Conservation (phyloP, 2,888 invertebrate species). For the Leucophora obtusa region DNA sequence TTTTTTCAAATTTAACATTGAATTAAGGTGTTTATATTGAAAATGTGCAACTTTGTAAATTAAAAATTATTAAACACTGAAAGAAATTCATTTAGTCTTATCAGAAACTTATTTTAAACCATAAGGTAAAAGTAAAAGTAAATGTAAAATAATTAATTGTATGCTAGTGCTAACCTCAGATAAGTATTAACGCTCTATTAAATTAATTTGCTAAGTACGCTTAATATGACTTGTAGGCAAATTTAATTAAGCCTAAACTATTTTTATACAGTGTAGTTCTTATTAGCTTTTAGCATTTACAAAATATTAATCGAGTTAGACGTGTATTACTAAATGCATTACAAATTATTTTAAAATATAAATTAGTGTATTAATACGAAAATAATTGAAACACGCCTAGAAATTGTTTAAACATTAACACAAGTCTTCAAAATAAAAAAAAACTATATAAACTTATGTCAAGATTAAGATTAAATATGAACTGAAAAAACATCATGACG, state of each 20-base stretch:
- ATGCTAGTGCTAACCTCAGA: too few relatives aligned
- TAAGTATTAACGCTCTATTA: too few relatives aligned
- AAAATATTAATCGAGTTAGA: not conserved
- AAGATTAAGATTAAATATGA: not conserved
- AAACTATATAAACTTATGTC: not conserved
- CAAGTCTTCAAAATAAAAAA: not conserved
- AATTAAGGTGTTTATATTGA: constrained; percentile 48
- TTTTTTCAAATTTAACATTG: constrained; percentile 28
- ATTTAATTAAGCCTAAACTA: too few relatives aligned
- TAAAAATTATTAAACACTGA: not conserved
- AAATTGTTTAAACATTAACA: not conserved
- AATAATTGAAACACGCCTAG: constrained; percentile 14
- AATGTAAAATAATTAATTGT: too few relatives aligned
- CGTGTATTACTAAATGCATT: not conserved
- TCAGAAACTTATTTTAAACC: too few relatives aligned
- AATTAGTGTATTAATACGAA: not conserved
- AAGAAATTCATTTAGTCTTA: too few relatives aligned
- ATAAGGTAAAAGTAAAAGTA: too few relatives aligned
- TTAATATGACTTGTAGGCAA: too few relatives aligned
- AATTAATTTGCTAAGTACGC: too few relatives aligned
- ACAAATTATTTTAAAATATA: not conserved
- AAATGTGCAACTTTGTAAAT: constrained; percentile 26
- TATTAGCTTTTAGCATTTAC: not conserved
- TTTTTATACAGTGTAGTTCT: not conserved
- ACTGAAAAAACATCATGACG: not conserved